Base-by-base conservation (phyloP, 2,888 invertebrate species). In the Caenorhabditis doughertyi region DNA sequence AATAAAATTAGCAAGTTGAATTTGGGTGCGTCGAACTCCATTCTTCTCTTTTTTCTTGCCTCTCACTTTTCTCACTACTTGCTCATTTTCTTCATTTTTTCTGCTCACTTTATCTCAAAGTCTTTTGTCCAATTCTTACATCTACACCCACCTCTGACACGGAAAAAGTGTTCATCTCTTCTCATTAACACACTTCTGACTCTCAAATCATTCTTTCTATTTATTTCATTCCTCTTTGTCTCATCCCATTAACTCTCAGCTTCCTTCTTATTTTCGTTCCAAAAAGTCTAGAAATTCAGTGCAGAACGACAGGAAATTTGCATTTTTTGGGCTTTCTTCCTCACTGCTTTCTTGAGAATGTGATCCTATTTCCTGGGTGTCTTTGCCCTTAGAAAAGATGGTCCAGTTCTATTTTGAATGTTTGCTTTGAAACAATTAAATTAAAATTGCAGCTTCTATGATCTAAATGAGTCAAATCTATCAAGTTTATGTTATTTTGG, bases 1-100 rank as follows among this genome's bases (percentile, higher is more conserved):
- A 76, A 76, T 76, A 67, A 76, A 76, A 76, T 76, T 76, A 76
- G 76, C 76, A 56, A 76, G 67, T 76, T 68, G 67, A 74, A 56
- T 65, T 44, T 58, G 74, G 29, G 67, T 76, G 60, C 76, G 76
- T 68, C 60, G 76, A 76, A 76, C 76, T 76, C 51, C 74, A 76
- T 76, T 76, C 76, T 27, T 21, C 18, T 39, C 23, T n/a, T n/a
- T 18, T 44, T 18, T 9, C n/a, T 25, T 29, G 23, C 27, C 64
- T 39, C 44, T 39, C 49, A 56, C 47, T 58, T 65, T 55, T 44
- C 44, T 56, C 39, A 23, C 21, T 56, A 39, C 25, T 39, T 39
- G 21, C 39, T 58, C 58, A 29, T 65, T 65, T 44, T 44, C 47
- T 39, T 13, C 51, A 21, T 13, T 42, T 42, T 42, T 42, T 35